phyloP scores from a whole-genome alignment of 2,113 vertebrate genomes.

The Gulo gulo region DNA sequence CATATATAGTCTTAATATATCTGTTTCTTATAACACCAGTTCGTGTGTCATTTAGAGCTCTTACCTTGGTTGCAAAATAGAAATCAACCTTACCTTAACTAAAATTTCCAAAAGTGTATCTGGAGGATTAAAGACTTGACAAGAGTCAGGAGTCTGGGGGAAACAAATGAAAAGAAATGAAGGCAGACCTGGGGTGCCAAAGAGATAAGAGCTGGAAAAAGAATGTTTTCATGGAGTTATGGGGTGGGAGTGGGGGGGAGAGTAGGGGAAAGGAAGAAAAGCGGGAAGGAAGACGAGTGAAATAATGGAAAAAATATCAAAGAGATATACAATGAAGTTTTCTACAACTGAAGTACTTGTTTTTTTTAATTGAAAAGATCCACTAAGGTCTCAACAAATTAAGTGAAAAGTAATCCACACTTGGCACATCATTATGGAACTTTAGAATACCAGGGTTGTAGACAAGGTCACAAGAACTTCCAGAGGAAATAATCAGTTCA shows the following conservation, averaged over 20 bases:
- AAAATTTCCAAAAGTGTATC: background rate
- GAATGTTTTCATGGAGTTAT: background rate
- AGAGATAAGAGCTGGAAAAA: background rate
- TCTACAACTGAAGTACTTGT: background rate
- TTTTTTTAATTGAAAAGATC: background rate
- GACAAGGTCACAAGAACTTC: background rate
- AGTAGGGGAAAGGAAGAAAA: no score
- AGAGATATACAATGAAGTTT: background rate
- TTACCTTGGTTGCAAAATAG: background rate
- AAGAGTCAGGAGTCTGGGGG: background rate
- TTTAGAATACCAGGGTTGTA: background rate
- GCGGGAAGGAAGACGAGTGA: background rate
- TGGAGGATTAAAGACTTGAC: background rate
- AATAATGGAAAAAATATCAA: background rate
- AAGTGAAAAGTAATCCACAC: background rate
- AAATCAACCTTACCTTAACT: background rate
- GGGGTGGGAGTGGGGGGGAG: background rate
- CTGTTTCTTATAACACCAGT: background rate
- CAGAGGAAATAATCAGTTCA: background rate
- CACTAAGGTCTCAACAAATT: background rate
- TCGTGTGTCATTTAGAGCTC: background rate
- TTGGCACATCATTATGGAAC: background rate
- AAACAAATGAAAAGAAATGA: background rate
- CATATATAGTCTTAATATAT: background rate
- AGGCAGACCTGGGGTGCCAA: background rate